Evolutionary conservation across 2,113 vertebrate species (phyloP).

Genomic region (Neofelis nebulosa): DNA sequence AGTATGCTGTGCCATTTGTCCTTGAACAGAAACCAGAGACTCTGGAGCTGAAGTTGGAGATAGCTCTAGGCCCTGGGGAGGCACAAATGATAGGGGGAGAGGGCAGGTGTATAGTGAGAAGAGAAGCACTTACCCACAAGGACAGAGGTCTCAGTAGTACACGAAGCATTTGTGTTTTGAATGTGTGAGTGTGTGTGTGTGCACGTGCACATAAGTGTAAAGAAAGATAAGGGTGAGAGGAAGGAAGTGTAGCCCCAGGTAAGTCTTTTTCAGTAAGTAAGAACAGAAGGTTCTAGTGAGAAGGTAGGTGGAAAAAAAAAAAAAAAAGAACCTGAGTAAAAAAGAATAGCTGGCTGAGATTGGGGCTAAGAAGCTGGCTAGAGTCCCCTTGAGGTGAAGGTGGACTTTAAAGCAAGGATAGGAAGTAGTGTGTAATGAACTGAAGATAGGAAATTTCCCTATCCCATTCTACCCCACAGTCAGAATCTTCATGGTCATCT

Average conservation of each 20-base stretch:
- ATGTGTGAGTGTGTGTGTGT: neutral
- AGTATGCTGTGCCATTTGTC: constrained; percentile 19
- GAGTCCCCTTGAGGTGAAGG: neutral
- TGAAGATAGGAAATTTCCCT: neutral
- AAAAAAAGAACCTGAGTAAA: neutral
- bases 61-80: neutral
- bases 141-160: neutral
- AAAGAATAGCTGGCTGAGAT: neutral
- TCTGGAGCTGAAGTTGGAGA: constrained; percentile 48
- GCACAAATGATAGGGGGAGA: neutral
- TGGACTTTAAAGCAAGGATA: neutral
- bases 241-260: neutral
- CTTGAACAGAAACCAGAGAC: neutral
- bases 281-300: neutral
- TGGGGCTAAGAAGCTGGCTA: neutral
- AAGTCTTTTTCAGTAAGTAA: neutral
- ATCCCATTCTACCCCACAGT: neutral
- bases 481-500: neutral
- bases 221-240: neutral
- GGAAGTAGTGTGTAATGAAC: neutral
- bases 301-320: neutral
- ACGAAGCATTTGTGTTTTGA: constrained; percentile 9
- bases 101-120: neutral
- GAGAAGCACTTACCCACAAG: neutral
- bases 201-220: neutral